A percentile compares a stretch with the other conserved stretches of the same genome.
These are phyloP conservation scores for Polydrusus cervinus DNA, from an alignment of 2,888 invertebrate genomes.

Conservation along the genomic window DNA sequence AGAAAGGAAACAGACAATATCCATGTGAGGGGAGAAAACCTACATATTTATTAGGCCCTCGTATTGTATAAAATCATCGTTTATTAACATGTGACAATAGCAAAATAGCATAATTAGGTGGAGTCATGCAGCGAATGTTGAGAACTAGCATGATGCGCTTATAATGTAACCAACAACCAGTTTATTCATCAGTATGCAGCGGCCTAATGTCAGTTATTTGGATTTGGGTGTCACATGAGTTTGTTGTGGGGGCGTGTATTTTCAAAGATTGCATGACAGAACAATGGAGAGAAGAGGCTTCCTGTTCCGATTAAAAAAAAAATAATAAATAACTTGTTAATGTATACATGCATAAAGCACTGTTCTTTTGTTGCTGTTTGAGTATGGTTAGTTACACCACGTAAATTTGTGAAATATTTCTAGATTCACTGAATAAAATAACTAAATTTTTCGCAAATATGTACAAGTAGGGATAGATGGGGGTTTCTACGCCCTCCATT, in stretches of 20 bases:
- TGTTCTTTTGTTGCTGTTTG: background rate
- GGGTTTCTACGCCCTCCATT: too few relatives aligned
- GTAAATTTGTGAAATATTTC: too few relatives aligned
- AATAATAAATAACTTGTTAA: background rate
- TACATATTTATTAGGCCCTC: background rate
- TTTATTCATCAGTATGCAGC: conserved; percentile 6
- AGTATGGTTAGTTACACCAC: background rate
- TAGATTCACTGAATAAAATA: too few relatives aligned
- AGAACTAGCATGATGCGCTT: conserved; percentile 12
- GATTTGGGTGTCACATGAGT: conserved; percentile 8
- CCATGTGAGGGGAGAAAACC: too few relatives aligned
- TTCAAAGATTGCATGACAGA: background rate
- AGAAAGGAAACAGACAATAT: too few relatives aligned
- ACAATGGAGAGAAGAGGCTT: conserved; percentile 2
- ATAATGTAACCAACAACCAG: background rate
- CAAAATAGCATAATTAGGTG: conserved; percentile 16
- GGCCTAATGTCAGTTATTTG: conserved; percentile 19
- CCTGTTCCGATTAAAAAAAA: conserved; percentile 15
- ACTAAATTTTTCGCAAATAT: too few relatives aligned
- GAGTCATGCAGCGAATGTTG: background rate
- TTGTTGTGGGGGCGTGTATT: background rate
- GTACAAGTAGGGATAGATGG: too few relatives aligned
- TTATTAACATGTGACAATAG: background rate
- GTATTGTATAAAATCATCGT: background rate
- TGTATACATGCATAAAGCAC: background rate